These are phyloP conservation scores for Melanostoma mellinum DNA, from an alignment of 2,888 invertebrate species.

Conservation along the genomic window DNA sequence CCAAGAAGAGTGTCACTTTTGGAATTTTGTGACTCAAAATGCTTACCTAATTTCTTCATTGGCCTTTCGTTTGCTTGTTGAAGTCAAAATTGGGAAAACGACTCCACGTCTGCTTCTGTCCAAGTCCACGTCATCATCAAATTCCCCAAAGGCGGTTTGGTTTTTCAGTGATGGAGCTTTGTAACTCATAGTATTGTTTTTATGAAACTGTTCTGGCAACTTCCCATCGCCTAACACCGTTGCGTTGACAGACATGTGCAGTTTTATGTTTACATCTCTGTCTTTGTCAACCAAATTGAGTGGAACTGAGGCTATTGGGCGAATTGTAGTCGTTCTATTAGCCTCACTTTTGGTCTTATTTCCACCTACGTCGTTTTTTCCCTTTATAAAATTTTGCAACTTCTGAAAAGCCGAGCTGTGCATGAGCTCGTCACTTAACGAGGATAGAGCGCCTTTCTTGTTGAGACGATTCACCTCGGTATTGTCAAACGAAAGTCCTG, in stretches of 20 bases:
- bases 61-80: constrained; percentile 10
- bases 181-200: constrained; percentile 50
- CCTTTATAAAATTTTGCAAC: constrained; percentile 73
- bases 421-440: constrained; percentile 70
- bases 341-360: constrained; percentile 8
- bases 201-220: constrained; percentile 43
- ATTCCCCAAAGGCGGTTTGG: not conserved
- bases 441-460: constrained; percentile 40
- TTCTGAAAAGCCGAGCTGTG: constrained; percentile 72
- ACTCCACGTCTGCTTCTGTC: constrained; percentile 33
- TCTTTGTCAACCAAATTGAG: constrained; percentile 49
- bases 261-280: constrained; percentile 74
- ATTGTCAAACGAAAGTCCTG: constrained; percentile 66
- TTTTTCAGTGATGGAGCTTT: constrained; percentile 6
- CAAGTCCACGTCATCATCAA: constrained; percentile 3
- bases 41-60: constrained; percentile 51
- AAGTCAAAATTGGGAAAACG: constrained; percentile 45
- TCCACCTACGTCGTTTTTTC: not conserved
- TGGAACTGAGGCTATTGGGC: constrained; percentile 2
- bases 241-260: constrained; percentile 79
- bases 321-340: constrained; percentile 19
- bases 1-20: not conserved
- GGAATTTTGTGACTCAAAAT: not conserved
- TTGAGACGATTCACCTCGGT: not conserved
- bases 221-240: constrained; percentile 75